Evolutionary conservation across 2,113 vertebrate species (phyloP).

Genomic region (Haemorhous mexicanus): DNA sequence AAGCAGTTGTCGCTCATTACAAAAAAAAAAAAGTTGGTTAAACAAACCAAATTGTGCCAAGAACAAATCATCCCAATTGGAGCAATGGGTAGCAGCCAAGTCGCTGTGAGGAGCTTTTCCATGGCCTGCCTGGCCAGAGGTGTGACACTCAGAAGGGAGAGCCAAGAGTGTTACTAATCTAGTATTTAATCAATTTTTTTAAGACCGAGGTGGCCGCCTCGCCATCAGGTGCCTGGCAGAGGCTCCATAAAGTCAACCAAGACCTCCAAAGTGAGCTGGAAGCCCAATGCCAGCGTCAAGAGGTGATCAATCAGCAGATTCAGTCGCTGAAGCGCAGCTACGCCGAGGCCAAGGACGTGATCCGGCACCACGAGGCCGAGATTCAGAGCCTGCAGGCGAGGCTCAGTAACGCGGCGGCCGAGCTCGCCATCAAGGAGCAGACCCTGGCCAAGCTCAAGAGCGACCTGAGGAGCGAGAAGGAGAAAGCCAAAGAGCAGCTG

Average conservation of each 20-base stretch:
- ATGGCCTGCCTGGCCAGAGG: conserved; percentile 82
- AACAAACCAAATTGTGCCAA: conserved; percentile 59
- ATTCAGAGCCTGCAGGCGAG: conserved; percentile 87
- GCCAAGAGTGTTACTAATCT: conserved; percentile 86
- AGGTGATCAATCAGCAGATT: conserved; percentile 87
- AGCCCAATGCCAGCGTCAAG: conserved; percentile 87
- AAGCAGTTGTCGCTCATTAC: conserved; percentile 39
- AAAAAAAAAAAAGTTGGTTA: conserved; percentile 4
- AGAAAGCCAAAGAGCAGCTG: conserved; percentile 83
- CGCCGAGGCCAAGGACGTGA: conserved; percentile 87
- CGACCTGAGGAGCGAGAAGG: conserved; percentile 86
- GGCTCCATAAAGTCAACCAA: conserved; percentile 89
- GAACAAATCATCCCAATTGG: conserved; percentile 67
- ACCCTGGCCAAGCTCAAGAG: conserved; percentile 85
- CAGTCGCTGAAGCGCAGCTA: conserved; percentile 88
- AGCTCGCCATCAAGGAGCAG: conserved; percentile 89
- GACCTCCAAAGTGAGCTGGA: conserved; percentile 90
- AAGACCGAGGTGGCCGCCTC: conserved; percentile 88
- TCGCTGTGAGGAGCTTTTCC: conserved; percentile 65
- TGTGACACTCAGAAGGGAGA: conserved; percentile 87
- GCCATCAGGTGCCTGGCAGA: conserved; percentile 86
- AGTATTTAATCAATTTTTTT: conserved; percentile 93
- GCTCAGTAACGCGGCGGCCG: conserved; percentile 82
- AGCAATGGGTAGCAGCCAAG: conserved; percentile 60
- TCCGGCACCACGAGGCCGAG: conserved; percentile 87